phyloP scores from a whole-genome alignment of 2,113 vertebrate genomes.

The Cinclus cinclus region DNA sequence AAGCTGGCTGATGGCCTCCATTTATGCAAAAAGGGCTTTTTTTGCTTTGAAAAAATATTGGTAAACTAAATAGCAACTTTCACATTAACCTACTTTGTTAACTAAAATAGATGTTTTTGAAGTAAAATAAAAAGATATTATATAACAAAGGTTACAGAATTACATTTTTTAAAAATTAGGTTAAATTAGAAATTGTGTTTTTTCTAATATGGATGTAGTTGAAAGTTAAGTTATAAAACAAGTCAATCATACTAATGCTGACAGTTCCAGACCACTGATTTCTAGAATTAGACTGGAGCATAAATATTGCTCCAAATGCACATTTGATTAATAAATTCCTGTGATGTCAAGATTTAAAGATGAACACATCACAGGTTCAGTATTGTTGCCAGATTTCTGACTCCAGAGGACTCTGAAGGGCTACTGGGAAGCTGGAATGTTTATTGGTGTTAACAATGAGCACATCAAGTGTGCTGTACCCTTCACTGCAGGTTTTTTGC shows the following conservation, averaged over 20 bases:
- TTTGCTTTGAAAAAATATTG: conserved; percentile 23
- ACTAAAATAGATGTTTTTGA: background rate
- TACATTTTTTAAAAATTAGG: conserved; percentile 15
- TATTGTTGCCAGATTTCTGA: background rate
- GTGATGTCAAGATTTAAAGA: background rate
- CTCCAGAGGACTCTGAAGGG: background rate
- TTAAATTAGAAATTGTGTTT: conserved; percentile 50
- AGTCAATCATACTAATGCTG: conserved; percentile 28
- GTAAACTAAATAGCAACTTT: background rate
- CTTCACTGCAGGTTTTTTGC: background rate
- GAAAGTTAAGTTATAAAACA: conserved; percentile 42
- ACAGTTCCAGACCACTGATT: background rate
- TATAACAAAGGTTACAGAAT: conserved; percentile 11
- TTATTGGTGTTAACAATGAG: background rate
- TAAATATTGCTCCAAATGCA: background rate
- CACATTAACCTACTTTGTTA: background rate
- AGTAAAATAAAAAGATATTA: background rate
- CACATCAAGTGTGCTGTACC: background rate
- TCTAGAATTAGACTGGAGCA: background rate
- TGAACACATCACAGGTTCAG: background rate
- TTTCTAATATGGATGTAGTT: conserved; percentile 51
- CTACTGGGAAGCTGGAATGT: background rate
- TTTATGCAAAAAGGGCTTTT: background rate
- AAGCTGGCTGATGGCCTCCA: background rate
- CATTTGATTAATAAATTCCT: background rate